These are phyloP conservation scores for Dorcus parallelipipedus DNA, from an alignment of 2,888 invertebrate genomes.

Conservation along the genomic window DNA sequence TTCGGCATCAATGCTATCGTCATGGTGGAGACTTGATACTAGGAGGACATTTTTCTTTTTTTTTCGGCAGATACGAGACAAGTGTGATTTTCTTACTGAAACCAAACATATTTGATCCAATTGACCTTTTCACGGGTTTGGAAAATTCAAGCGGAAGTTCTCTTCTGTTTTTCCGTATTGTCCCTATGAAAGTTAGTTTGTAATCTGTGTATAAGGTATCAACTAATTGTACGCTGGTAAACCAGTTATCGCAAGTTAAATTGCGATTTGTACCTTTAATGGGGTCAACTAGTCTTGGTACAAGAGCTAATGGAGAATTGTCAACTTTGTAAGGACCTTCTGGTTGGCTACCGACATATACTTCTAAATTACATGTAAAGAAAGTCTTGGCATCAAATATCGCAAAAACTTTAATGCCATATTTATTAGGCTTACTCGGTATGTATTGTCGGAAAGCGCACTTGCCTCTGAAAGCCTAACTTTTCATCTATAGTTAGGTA, in stretches of 20 bases:
- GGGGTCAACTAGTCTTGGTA: too few species aligned
- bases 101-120: not conserved
- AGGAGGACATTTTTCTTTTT: constrained; percentile 2
- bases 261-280: too few species aligned
- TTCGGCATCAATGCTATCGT: constrained; percentile 1
- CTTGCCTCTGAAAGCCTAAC: too few species aligned
- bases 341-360: constrained; percentile 6
- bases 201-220: not conserved
- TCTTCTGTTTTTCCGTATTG: constrained; percentile 3
- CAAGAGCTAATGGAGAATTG: not conserved
- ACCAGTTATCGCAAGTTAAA: too few species aligned
- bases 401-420: too few species aligned
- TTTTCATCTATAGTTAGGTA: too few species aligned
- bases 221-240: too few species aligned
- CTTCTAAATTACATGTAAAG: not conserved
- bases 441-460: too few species aligned
- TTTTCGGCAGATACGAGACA: too few species aligned
- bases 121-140: not conserved
- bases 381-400: too few species aligned
- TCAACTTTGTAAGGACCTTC: constrained; percentile 2
- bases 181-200: not conserved
- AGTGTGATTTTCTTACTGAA: too few species aligned
- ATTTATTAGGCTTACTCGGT: too few species aligned
- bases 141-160: not conserved
- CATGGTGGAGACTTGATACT: not conserved